phyloP scores from a whole-genome alignment of 2,113 vertebrate species.

The Pagrus major region DNA sequence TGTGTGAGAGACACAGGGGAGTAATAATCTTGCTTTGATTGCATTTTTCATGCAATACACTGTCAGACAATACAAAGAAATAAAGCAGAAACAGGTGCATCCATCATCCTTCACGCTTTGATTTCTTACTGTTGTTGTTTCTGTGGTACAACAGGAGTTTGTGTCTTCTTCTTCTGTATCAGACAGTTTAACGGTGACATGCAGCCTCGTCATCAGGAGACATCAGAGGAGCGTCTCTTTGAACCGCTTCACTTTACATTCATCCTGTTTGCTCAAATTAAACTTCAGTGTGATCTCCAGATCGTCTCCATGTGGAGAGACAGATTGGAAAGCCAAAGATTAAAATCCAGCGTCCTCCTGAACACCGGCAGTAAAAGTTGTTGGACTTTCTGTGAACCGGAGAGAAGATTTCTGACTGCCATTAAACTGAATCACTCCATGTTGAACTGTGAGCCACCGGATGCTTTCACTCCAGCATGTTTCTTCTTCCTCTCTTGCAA shows the following conservation, averaged over 20 bases:
- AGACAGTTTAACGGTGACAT: background rate
- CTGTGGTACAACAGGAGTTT: background rate
- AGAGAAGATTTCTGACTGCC: background rate
- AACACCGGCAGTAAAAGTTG: background rate
- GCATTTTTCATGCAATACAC: too few relatives aligned
- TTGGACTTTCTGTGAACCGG: background rate
- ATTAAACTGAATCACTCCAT: background rate
- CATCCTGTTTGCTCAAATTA: background rate
- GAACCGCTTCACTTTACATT: slow-evolving; percentile 9
- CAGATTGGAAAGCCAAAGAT: background rate
- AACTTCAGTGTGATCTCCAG: background rate
- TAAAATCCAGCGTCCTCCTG: background rate
- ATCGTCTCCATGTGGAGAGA: background rate
- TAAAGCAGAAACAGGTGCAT: too few relatives aligned
- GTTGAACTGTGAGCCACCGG: background rate
- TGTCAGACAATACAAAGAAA: too few relatives aligned
- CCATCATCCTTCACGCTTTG: background rate
- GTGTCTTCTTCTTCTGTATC: background rate
- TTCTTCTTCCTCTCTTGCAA: background rate
- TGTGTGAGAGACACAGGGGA: too few relatives aligned
- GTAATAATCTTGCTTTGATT: background rate
- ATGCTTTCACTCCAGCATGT: too few relatives aligned
- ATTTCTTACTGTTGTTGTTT: background rate
- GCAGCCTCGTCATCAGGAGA: background rate
- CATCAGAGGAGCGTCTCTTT: background rate